These are phyloP conservation scores for human (Homo sapiens) DNA, from an alignment of 2,113 vertebrate species.

Conservation along the genomic window GRCh38 chr14:78005001-78005500, in stretches of 20 bases:
- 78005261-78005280: conserved; percentile 41
- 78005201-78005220: too few species aligned
- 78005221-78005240: not conserved
- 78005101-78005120: conserved; percentile 6
- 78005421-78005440: not conserved
- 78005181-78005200: not conserved
- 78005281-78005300: not conserved
- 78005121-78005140: not conserved
- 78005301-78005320: conserved; percentile 35
- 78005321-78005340: not conserved
- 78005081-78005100: not conserved
- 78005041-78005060: not conserved
- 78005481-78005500: not conserved
- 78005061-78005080: not conserved
- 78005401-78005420: not conserved
- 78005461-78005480: not conserved
- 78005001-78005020: not conserved
- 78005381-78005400: conserved; percentile 29
- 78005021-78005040: not conserved
- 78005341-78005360: not conserved
- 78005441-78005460: not conserved
- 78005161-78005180: not conserved
- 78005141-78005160: not conserved
- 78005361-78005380: conserved; percentile 13
- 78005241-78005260: not conserved